Percentiles rank a stretch among this genome's conserved stretches.
Conservation (phyloP, 1,140 invertebrate species). For the Rhopalosiphum maidis region DNA sequence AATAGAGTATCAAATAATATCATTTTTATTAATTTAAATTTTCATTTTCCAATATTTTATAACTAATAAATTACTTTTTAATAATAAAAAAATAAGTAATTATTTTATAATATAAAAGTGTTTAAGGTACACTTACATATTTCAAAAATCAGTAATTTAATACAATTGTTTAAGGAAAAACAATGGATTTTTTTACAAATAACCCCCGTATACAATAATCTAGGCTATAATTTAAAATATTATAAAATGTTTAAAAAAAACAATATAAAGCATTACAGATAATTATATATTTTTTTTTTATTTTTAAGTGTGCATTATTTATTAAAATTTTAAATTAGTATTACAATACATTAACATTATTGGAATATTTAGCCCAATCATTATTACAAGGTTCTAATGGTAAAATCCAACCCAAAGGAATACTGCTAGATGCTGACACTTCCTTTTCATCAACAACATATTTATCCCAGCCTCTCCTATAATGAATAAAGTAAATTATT, state of each 20-base stretch:
- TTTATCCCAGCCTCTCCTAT: constrained; percentile 59
- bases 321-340: background rate
- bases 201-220: background rate
- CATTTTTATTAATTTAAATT: too few species aligned
- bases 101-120: background rate
- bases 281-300: background rate
- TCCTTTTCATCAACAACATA: constrained; percentile 42
- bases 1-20: too few species aligned
- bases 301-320: background rate
- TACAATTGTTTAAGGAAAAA: background rate
- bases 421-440: constrained; percentile 49
- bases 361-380: constrained; percentile 56
- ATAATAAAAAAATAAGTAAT: background rate
- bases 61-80: too few species aligned
- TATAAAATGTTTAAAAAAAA: too few species aligned
- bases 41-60: too few species aligned
- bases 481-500: constrained; percentile 27
- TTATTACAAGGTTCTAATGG: constrained; percentile 58
- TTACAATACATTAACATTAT: background rate
- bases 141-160: too few species aligned
- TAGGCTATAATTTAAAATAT: background rate
- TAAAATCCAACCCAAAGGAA: constrained; percentile 60
- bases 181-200: too few species aligned
- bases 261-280: background rate
- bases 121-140: background rate